Percentiles rank a stretch among this genome's conserved stretches.
These are phyloP conservation scores for Ecdyonurus torrentis DNA, from an alignment of 2,888 invertebrate species.

Conservation along the genomic window DNA sequence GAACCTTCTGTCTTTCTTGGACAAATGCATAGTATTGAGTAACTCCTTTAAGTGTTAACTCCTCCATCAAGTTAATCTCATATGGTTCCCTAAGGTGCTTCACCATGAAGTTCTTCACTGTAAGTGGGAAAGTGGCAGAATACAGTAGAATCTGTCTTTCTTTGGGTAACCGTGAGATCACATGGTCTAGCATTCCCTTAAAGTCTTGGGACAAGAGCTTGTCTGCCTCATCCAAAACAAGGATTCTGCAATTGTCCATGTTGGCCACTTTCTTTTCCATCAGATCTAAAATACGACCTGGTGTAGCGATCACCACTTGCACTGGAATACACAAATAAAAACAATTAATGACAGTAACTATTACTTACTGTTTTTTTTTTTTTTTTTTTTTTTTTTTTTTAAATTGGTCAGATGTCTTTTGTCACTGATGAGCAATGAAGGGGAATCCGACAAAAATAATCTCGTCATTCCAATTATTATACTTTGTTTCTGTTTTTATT, in stretches of 20 bases:
- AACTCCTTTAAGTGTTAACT: conserved; percentile 95
- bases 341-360: background rate
- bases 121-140: conserved; percentile 97
- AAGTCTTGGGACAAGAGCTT: conserved; percentile 98
- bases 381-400: no score
- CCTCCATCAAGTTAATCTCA: conserved; percentile 99
- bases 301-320: conserved; percentile 97
- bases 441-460: conserved; percentile 3
- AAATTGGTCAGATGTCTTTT: background rate
- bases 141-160: conserved; percentile 96
- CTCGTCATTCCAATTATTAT: background rate
- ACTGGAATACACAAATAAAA: conserved; percentile 52
- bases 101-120: conserved; percentile 94
- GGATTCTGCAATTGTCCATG: conserved; percentile 89
- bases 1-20: conserved; percentile 98
- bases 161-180: conserved; percentile 80
- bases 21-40: conserved; percentile 99
- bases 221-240: conserved; percentile 98
- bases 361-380: no score
- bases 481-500: no score
- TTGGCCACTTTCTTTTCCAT: conserved; percentile 95
- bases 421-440: no score
- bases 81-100: conserved; percentile 96
- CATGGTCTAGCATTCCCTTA: conserved; percentile 95
- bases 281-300: conserved; percentile 97